These are phyloP conservation scores for Polypterus bichir DNA, from an alignment of 2,113 vertebrate genomes.

Conservation along the genomic window DNA sequence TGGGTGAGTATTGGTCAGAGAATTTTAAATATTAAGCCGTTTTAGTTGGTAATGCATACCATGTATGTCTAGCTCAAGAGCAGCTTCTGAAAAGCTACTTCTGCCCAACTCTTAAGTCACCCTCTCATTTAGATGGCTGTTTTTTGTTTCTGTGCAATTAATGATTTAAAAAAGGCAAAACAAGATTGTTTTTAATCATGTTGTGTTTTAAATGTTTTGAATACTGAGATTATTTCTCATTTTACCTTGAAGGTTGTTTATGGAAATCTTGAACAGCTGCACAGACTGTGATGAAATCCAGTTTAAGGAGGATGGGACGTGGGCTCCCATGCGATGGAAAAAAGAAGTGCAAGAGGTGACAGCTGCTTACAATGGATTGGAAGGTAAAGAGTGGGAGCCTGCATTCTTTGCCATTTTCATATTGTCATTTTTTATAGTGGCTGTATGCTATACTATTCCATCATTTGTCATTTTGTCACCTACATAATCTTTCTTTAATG, in stretches of 20 bases:
- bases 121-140: too few relatives aligned
- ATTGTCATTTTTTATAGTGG: neutral
- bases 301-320: slow-evolving; percentile 91
- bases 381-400: slow-evolving; percentile 49
- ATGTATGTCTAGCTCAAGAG: neutral
- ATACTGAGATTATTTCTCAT: neutral
- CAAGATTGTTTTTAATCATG: neutral
- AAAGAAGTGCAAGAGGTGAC: slow-evolving; percentile 92
- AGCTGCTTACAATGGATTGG: slow-evolving; percentile 73
- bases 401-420: too few relatives aligned
- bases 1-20: slow-evolving; percentile 49
- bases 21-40: neutral
- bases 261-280: slow-evolving; percentile 94
- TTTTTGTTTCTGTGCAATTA: too few relatives aligned
- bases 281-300: slow-evolving; percentile 95
- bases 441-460: neutral
- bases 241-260: slow-evolving; percentile 68
- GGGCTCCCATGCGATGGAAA: slow-evolving; percentile 93
- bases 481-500: slow-evolving; percentile 1
- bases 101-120: too few relatives aligned
- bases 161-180: too few relatives aligned
- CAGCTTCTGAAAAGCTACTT: neutral
- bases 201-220: neutral
- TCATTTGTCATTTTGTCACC: neutral
- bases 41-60: neutral